Evolutionary conservation across 2,888 invertebrate genomes (phyloP).

Genomic region (Platycheirus rosarum): DNA sequence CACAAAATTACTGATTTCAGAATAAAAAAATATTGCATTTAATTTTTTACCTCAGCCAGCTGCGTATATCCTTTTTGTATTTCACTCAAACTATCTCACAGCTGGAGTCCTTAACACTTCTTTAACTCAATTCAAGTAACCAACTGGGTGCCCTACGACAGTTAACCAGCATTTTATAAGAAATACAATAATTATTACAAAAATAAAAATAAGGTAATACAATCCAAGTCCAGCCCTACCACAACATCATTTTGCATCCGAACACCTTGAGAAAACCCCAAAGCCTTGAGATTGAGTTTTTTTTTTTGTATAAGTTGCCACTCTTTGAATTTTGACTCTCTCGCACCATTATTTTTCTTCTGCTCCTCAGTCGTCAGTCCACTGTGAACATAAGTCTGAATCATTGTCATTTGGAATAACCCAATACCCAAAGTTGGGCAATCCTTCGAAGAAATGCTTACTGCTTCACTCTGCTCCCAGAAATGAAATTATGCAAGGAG

Average conservation of each 20-base stretch:
- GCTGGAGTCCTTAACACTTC: slow-evolving; percentile 43
- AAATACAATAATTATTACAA: slow-evolving; percentile 65
- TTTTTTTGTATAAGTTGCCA: not conserved
- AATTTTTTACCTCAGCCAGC: slow-evolving; percentile 48
- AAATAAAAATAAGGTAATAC: slow-evolving; percentile 12
- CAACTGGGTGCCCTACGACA: slow-evolving; percentile 77
- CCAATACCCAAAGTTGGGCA: slow-evolving; percentile 64
- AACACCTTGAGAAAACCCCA: slow-evolving; percentile 66
- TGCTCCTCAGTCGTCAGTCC: slow-evolving; percentile 16
- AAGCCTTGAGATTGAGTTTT: slow-evolving; percentile 57
- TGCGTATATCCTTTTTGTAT: slow-evolving; percentile 58
- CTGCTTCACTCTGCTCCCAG: slow-evolving; percentile 8
- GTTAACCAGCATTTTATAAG: slow-evolving; percentile 79
- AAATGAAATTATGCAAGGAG: slow-evolving; percentile 64
- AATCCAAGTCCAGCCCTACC: slow-evolving; percentile 54
- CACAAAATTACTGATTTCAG: too few species aligned
- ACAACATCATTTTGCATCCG: slow-evolving; percentile 30
- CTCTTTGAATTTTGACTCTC: not conserved
- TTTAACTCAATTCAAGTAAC: slow-evolving; percentile 49
- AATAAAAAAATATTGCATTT: not conserved
- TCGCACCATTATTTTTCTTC: slow-evolving; percentile 23
- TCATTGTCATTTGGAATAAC: slow-evolving; percentile 55
- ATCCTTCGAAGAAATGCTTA: slow-evolving; percentile 59
- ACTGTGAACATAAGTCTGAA: slow-evolving; percentile 25
- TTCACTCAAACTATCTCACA: slow-evolving; percentile 42